Evolutionary conservation across 2,888 invertebrate species (phyloP).

Genomic region (Bellardia bayeri): DNA sequence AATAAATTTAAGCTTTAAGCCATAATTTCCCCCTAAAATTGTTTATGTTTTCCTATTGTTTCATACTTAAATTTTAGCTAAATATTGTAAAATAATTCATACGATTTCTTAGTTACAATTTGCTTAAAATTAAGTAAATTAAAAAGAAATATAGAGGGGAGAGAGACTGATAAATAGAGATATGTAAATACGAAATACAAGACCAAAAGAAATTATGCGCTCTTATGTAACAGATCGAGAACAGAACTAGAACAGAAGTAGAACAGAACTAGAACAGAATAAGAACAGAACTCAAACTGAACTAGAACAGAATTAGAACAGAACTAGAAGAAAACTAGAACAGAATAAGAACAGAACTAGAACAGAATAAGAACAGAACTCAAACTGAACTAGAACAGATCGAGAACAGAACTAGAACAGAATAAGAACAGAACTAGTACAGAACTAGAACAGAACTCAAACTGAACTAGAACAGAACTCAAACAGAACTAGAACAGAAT

Average conservation of each 20-base stretch:
- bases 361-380: background rate
- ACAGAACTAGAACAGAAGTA: background rate
- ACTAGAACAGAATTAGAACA: background rate
- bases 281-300: background rate
- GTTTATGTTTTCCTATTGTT: background rate
- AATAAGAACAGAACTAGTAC: background rate
- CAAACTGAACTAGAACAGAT: background rate
- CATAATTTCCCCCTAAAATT: constrained; percentile 11
- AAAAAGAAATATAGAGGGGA: background rate
- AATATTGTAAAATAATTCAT: constrained; percentile 18
- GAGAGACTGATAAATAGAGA: background rate
- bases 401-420: background rate
- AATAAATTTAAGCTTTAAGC: constrained; percentile 57
- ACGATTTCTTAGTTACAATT: constrained; percentile 5
- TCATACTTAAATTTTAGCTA: constrained; percentile 47
- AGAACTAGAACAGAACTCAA: background rate
- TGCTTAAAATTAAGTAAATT: constrained; percentile 44
- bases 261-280: background rate
- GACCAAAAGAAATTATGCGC: constrained; percentile 3
- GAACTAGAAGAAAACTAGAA: background rate
- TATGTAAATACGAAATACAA: background rate
- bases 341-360: background rate
- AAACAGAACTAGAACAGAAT: background rate
- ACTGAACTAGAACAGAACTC: background rate
- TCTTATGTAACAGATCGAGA: background rate